Percentiles rank a stretch among this genome's conserved stretches.
Conservation (phyloP, 2,113 vertebrate species). For the Tachycineta bicolor region DNA sequence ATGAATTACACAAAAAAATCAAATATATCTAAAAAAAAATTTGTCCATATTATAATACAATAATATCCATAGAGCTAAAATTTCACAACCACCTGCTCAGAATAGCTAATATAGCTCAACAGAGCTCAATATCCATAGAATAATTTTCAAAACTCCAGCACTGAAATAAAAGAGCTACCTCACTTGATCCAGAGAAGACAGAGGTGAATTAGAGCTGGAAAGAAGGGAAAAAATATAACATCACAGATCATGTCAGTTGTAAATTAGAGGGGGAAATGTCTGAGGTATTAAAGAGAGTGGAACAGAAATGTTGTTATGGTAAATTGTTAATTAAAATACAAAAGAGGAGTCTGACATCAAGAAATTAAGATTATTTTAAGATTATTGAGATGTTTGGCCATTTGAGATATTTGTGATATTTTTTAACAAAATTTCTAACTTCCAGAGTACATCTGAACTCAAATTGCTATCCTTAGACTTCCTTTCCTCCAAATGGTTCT, state of each 20-base stretch:
- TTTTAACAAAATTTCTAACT: neutral
- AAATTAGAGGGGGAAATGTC: neutral
- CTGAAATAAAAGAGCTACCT: neutral
- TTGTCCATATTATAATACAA: neutral
- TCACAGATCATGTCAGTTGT: neutral
- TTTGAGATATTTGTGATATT: neutral
- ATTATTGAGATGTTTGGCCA: neutral
- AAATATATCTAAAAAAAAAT: neutral
- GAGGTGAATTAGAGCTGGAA: neutral
- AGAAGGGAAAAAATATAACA: neutral
- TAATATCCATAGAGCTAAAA: neutral
- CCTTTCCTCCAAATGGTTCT: neutral
- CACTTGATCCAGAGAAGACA: neutral
- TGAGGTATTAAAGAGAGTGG: neutral
- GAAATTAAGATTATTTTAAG: neutral
- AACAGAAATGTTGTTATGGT: neutral
- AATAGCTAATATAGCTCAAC: neutral
- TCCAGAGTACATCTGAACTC: neutral
- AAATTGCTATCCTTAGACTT: neutral
- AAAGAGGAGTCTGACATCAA: neutral
- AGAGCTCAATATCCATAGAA: neutral
- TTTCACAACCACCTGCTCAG: neutral
- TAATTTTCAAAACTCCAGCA: neutral
- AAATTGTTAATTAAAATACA: neutral
- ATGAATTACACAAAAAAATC: neutral